Evolutionary conservation across 1,140 invertebrate species (phyloP).

Genomic region (Gonioctena quinquepunctata): DNA sequence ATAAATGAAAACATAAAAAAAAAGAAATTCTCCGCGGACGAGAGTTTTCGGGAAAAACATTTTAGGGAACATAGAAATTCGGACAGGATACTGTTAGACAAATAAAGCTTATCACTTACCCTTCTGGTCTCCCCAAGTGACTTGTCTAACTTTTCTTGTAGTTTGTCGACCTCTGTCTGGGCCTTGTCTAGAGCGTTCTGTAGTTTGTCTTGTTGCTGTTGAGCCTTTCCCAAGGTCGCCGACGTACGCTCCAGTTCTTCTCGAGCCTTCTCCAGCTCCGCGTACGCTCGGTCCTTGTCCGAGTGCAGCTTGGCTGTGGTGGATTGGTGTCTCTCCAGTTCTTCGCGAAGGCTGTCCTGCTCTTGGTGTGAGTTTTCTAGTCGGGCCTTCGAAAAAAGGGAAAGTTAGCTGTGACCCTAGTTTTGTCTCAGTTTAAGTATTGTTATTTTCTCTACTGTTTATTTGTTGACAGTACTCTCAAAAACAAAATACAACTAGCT

Average conservation of each 20-base stretch:
- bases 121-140: conserved; percentile 77
- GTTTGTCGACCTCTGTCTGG: conserved; percentile 87
- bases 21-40: no score
- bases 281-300: conserved; percentile 83
- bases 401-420: no score
- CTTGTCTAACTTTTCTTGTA: conserved; percentile 85
- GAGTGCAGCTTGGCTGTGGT: conserved; percentile 79
- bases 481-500: no score
- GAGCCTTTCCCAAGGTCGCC: conserved; percentile 84
- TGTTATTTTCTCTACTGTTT: no score
- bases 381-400: conserved; percentile 65
- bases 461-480: no score
- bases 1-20: no score
- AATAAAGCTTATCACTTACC: conserved; percentile 61
- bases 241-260: conserved; percentile 89
- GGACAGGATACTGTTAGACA: no score
- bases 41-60: no score
- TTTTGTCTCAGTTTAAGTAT: no score
- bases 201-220: conserved; percentile 87
- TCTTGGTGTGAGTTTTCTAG: conserved; percentile 93
- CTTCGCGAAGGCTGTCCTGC: conserved; percentile 88
- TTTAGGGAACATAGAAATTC: no score
- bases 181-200: conserved; percentile 86
- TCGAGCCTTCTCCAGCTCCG: conserved; percentile 85
- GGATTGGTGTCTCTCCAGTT: conserved; percentile 79